Conservation (phyloP, 2,888 invertebrate species). For the Spilarctia lutea region DNA sequence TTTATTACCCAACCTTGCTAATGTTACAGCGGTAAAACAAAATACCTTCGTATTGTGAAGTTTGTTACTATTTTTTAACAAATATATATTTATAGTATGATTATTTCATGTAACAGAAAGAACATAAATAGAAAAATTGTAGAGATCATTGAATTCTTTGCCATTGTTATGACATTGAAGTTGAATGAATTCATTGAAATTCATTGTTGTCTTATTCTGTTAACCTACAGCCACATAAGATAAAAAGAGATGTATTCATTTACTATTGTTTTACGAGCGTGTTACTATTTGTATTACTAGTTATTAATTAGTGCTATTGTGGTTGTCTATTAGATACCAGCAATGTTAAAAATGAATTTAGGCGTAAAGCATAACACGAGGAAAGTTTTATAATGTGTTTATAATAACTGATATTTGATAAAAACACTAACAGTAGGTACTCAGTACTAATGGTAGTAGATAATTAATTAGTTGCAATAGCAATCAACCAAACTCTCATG, state of each 20-base stretch:
- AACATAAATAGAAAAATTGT: background rate
- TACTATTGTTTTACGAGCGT: constrained; percentile 14
- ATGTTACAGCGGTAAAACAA: constrained; percentile 1
- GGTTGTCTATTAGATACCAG: background rate
- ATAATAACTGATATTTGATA: background rate
- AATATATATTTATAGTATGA: background rate
- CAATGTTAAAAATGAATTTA: background rate
- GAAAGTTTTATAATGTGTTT: background rate
- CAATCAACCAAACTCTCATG: background rate
- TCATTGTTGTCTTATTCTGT: constrained; percentile 55
- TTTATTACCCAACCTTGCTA: constrained; percentile 11
- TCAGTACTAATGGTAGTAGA: background rate
- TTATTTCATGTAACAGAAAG: constrained; percentile 21
- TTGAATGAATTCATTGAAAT: constrained; percentile 68
- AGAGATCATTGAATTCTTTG: constrained; percentile 50
- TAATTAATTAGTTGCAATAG: background rate
- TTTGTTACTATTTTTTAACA: background rate
- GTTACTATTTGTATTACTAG: constrained; percentile 3
- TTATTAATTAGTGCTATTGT: constrained; percentile 3
- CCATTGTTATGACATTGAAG: constrained; percentile 73
- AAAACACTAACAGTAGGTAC: background rate
- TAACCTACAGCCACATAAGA: constrained; percentile 48
- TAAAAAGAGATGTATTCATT: constrained; percentile 56
- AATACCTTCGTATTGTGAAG: background rate
- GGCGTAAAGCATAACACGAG: background rate